Evolutionary conservation across 2,797 vertebrate genomes (phyloP).

Genomic region (Petrocephalus schoutedeni): DNA sequence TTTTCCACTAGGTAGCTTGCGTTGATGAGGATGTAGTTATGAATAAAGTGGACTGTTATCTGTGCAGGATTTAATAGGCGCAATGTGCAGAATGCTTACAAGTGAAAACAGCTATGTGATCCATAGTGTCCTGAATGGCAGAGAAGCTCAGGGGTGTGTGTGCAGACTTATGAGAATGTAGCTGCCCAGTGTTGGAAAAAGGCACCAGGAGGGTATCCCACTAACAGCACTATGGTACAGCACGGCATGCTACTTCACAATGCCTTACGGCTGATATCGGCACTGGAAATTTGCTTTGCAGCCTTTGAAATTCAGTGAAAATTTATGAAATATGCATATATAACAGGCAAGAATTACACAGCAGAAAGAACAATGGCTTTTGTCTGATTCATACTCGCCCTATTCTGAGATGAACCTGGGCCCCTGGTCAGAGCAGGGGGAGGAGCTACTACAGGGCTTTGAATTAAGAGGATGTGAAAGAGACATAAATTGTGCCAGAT

Average conservation of each 20-base stretch:
- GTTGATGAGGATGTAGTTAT: constrained; percentile 14
- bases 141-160: not conserved
- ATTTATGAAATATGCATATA: constrained; percentile 33
- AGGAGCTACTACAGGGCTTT: not conserved
- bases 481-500: not conserved
- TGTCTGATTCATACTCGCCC: not conserved
- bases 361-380: not conserved
- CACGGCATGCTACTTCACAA: constrained; percentile 13
- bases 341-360: not conserved
- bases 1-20: not conserved
- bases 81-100: not conserved
- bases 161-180: not conserved
- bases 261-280: constrained; percentile 30
- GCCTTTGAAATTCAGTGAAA: constrained; percentile 30
- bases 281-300: constrained; percentile 27
- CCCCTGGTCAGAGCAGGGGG: not conserved
- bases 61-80: not conserved
- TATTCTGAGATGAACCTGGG: not conserved
- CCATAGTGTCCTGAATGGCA: not conserved
- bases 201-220: not conserved
- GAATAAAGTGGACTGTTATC: not conserved
- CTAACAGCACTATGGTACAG: not conserved
- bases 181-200: not conserved
- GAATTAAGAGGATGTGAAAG: not conserved
- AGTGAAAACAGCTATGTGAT: not conserved